Evolutionary conservation across 2,888 invertebrate genomes (phyloP), one percentile per base, ranked within the genome.

Genomic region (Cyclophora albipunctata): DNA sequence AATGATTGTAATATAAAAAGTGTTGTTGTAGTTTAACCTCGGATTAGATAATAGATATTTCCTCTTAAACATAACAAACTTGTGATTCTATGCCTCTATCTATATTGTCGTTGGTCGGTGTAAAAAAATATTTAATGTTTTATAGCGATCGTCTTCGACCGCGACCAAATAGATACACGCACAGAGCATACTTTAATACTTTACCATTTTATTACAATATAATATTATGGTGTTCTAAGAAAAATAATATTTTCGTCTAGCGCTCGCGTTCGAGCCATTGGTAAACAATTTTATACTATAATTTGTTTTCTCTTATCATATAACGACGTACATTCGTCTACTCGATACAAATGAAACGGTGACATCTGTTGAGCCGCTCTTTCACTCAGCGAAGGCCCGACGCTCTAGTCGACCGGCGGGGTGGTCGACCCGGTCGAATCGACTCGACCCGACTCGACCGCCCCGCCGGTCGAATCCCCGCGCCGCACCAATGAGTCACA

Each of bases 1-100:
- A 89, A 89, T 89, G 89, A 89, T 89, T 85, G 87, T 89, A 88
- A 88, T 89, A 89, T 89, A 89, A 89, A 89, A 89, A 89, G 89
- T 20, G 89, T 89, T 87, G 88, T 79, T 86, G 82, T 87, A 84
- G 81, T 86, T 85, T 84, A 86, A 88, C 88, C 83, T 83, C 84
- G 88, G 87, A 88, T 88, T 88, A 88, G 88, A 87, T 84, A 88
- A 85, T 88, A 87, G 86, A 87, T 88, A 87, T 84, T 85, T 87
- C 84, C 75, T 86, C 87, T 88, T 88, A 87, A 88, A 88, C 87
- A 82, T 87, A 88, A 88, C 87, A 87, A 85, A 86, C 81, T 85
- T 72, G 20, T 20, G 82, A 54, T 64, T 47, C 47, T 63, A 59
- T 59, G 61, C 53, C 62, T 59, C n/a, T 40, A 45, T 46, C n/a